Evolutionary conservation across 2,888 invertebrate genomes (phyloP), one percentile per base, ranked within the genome.

Genomic region (Stratiomys singularior): DNA sequence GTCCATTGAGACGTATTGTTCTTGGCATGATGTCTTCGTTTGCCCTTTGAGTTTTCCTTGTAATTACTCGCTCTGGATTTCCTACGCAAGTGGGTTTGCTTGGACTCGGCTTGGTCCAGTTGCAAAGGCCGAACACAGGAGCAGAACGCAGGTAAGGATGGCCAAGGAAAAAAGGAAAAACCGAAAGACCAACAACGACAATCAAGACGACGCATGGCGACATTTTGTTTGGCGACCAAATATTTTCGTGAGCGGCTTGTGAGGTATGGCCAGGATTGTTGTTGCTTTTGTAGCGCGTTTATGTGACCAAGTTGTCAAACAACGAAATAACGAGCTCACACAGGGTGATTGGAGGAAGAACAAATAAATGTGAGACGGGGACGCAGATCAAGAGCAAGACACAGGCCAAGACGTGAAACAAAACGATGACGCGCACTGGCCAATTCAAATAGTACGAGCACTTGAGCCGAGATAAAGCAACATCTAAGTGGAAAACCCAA

Each of bases 11-110:
- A 72, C 37, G 30, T 74, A 74, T 74, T 74, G 74, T 74, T 58
- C 74, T 74, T 74, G 44, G 74, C 74, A 60, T 74, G 74, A 74
- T 74, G 74, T 74, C 74, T 74, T 74, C 74, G 58, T 74, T 58
- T 60, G 74, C 60, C 60, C 58, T 60, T n/a, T 23, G 37, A 74
- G 60, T 58, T 74, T 18, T 74, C 58, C 74, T 37, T 30, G 58
- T 58, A 74, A 74, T 74, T 74, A 37, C 74, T 58, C 23, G 5
- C 30, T n/a, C n/a, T 28, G 58, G 74, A 74, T 60, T 74, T 74
- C 74, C 74, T 74, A 60, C 60, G 23, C 74, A 47, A 25, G 15
- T 69, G 3, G 1, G 69, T 69, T 47, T 44, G 71, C 58, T 13
- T 60, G 23, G 37, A 44, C 37, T 30, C 74, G 60, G 60, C 9